Conservation (phyloP, 2,888 invertebrate genomes). For the Omphaloscelis lunosa region DNA sequence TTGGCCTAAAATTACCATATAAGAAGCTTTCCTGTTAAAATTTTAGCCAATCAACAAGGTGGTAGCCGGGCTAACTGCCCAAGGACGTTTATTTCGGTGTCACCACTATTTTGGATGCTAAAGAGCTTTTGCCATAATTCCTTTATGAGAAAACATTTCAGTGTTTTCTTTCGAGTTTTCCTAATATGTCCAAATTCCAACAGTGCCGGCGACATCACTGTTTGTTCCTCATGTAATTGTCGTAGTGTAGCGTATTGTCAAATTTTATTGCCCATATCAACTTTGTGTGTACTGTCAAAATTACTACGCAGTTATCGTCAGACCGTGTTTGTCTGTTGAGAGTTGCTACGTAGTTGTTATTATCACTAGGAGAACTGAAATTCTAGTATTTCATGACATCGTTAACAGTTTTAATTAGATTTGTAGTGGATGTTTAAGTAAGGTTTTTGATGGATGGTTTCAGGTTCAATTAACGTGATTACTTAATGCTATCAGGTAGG, state of each 20-base stretch:
- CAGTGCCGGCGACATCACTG: constrained; percentile 72
- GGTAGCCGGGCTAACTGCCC: no score
- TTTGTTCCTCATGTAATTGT: constrained; percentile 85
- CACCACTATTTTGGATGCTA: not conserved
- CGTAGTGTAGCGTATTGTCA: constrained; percentile 81
- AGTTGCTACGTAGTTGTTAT: constrained; percentile 21
- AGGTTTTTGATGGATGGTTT: not conserved
- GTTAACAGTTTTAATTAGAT: constrained; percentile 30
- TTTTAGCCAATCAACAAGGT: not conserved
- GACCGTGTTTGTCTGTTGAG: constrained; percentile 47
- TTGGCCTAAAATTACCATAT: no score
- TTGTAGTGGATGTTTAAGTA: not conserved
- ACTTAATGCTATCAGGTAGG: not conserved
- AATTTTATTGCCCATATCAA: constrained; percentile 89
- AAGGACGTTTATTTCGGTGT: not conserved
- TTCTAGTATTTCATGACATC: constrained; percentile 29
- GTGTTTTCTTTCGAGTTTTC: not conserved
- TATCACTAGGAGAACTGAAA: constrained; percentile 24
- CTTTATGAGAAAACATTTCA: not conserved
- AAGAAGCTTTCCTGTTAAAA: not conserved
- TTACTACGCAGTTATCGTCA: constrained; percentile 60
- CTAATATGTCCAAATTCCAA: not conserved
- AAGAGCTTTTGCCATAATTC: not conserved
- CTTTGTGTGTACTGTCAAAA: constrained; percentile 74
- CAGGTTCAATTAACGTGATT: not conserved